These are phyloP conservation scores for Meloidogyne exigua DNA, from an alignment of 1,140 invertebrate species.

Conservation along the genomic window DNA sequence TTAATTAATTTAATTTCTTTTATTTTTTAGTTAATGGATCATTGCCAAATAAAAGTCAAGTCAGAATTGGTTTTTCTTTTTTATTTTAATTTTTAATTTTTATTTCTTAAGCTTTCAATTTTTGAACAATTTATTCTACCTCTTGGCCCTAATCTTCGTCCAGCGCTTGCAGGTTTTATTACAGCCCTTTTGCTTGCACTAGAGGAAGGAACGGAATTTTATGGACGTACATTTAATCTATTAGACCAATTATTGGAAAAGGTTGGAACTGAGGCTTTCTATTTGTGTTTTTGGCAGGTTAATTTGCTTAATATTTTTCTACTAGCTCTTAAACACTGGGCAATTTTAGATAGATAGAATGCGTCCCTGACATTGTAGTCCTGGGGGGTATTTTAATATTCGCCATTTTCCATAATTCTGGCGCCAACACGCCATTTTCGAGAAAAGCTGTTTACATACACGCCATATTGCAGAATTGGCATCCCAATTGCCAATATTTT, in stretches of 20 bases:
- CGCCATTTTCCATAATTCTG: too few relatives aligned
- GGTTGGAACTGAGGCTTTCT: slow-evolving; percentile 79
- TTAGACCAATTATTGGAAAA: slow-evolving; percentile 78
- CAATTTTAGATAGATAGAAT: too few relatives aligned
- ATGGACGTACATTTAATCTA: slow-evolving; percentile 77
- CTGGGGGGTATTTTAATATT: too few relatives aligned
- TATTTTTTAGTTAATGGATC: slow-evolving; percentile 70
- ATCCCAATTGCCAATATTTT: too few relatives aligned
- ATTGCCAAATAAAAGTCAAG: slow-evolving; percentile 81
- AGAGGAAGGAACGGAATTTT: slow-evolving; percentile 86
- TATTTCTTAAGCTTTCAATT: slow-evolving; percentile 70
- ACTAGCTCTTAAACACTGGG: too few relatives aligned
- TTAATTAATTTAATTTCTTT: neutral
- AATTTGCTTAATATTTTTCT: slow-evolving; percentile 11
- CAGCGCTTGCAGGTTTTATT: slow-evolving; percentile 81
- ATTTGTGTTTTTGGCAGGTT: slow-evolving; percentile 81
- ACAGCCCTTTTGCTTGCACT: slow-evolving; percentile 80
- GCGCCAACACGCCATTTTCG: too few relatives aligned
- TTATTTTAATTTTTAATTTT: neutral
- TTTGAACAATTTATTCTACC: slow-evolving; percentile 90
- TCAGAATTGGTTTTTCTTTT: slow-evolving; percentile 70
- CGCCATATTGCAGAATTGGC: too few relatives aligned
- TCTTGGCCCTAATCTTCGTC: slow-evolving; percentile 76
- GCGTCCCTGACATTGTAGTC: too few relatives aligned
- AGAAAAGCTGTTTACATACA: too few relatives aligned